A percentile compares a stretch with the other conserved stretches of the same genome.
Evolutionary conservation across 2,113 vertebrate species (phyloP).

Genomic region (Callionymus lyra): DNA sequence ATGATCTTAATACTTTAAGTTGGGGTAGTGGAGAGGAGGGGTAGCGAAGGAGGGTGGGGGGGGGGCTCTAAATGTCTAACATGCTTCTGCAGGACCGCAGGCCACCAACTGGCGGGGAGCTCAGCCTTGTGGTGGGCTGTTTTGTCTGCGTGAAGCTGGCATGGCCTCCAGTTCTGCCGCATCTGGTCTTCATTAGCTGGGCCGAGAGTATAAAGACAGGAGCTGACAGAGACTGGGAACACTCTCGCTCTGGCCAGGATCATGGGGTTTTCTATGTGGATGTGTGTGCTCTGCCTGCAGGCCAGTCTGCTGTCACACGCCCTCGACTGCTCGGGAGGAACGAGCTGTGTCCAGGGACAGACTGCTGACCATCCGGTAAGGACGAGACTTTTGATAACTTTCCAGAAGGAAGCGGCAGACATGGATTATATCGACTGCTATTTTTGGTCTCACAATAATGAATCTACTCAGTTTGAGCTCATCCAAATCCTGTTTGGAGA

Average conservation of each 20-base stretch:
- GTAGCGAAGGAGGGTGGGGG: constrained; percentile 17
- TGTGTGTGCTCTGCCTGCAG: constrained; percentile 61
- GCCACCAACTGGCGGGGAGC: constrained; percentile 52
- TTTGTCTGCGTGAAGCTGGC: constrained; percentile 62
- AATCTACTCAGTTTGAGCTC: constrained; percentile 23
- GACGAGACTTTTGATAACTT: constrained; percentile 24
- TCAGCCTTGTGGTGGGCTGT: constrained; percentile 58
- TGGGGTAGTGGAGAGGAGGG: constrained; percentile 7
- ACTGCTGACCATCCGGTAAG: constrained; percentile 59
- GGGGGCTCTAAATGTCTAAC: constrained; percentile 57
- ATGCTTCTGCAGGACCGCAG: constrained; percentile 64
- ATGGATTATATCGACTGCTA: constrained; percentile 38
- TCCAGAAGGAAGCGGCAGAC: constrained; percentile 31
- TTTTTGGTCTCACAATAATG: constrained; percentile 15
- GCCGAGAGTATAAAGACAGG: constrained; percentile 66
- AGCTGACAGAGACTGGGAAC: constrained; percentile 52
- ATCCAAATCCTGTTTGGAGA: constrained; percentile 32
- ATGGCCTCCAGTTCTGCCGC: constrained; percentile 53
- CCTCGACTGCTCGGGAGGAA: constrained; percentile 46
- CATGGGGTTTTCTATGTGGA: constrained; percentile 61
- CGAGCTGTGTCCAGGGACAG: constrained; percentile 36
- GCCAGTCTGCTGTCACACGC: constrained; percentile 61
- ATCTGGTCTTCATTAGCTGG: constrained; percentile 68
- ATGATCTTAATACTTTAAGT: constrained; percentile 26
- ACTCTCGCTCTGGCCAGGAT: constrained; percentile 52